phyloP scores from a whole-genome alignment of 2,888 invertebrate species.

The Neocrepidodera transversa region DNA sequence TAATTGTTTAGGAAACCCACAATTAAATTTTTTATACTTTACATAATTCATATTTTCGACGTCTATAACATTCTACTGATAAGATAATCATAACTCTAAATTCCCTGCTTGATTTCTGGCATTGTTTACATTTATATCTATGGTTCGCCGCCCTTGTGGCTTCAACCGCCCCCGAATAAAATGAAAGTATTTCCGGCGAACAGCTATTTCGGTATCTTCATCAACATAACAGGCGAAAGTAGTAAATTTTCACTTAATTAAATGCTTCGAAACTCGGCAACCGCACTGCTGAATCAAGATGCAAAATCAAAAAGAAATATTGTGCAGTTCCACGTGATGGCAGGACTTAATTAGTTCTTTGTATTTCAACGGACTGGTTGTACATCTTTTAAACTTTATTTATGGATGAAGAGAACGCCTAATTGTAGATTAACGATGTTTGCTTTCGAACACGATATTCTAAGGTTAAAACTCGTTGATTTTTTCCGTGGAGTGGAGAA shows the following conservation, averaged over 20 bases:
- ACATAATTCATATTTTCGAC: too few relatives aligned
- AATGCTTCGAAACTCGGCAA: slow-evolving; percentile 34
- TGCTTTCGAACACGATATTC: slow-evolving; percentile 23
- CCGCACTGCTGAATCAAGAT: slow-evolving; percentile 35
- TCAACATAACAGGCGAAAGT: slow-evolving; percentile 28
- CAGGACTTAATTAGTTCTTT: slow-evolving; percentile 44
- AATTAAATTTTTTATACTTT: too few relatives aligned
- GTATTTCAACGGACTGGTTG: slow-evolving; percentile 34
- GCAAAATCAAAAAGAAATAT: slow-evolving; percentile 42
- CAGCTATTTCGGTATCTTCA: slow-evolving; percentile 33
- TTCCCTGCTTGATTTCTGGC: too few relatives aligned
- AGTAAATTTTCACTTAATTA: slow-evolving; percentile 43
- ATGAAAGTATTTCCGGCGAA: slow-evolving; percentile 22
- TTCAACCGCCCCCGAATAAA: not conserved
- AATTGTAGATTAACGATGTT: slow-evolving; percentile 35
- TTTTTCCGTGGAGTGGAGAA: not conserved
- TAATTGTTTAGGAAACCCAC: too few relatives aligned
- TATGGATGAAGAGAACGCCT: slow-evolving; percentile 35
- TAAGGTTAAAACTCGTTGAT: slow-evolving; percentile 1
- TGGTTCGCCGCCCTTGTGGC: too few relatives aligned
- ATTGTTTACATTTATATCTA: too few relatives aligned
- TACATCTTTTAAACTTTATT: slow-evolving; percentile 36
- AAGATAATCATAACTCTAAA: too few relatives aligned
- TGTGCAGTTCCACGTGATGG: slow-evolving; percentile 42
- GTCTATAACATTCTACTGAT: too few relatives aligned